These are phyloP conservation scores for Eunapius fragilis DNA, from an alignment of 37 sponge, comb jelly and placozoan species.

Conservation along the genomic window DNA sequence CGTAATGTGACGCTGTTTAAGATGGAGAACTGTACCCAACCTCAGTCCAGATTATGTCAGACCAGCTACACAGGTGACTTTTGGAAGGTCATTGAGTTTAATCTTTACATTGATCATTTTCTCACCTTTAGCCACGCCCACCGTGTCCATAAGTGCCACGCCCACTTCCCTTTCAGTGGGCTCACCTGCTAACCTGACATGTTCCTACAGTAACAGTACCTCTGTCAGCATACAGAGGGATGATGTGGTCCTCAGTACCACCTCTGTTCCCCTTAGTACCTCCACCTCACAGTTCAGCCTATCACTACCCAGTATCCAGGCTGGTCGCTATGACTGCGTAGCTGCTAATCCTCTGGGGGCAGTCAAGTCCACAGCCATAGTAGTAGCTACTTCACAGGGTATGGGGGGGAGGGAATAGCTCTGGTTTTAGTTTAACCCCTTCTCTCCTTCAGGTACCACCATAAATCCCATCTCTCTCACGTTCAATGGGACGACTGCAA, in stretches of 20 bases:
- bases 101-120: no score
- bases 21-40: no score
- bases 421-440: background rate
- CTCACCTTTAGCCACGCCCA: background rate
- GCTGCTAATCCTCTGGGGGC: conserved; percentile 8
- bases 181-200: background rate
- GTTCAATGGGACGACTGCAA: background rate
- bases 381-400: background rate
- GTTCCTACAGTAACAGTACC: conserved; percentile 1
- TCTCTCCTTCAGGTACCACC: background rate
- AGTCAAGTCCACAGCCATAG: background rate
- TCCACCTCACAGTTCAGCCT: background rate
- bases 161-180: background rate
- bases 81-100: no score
- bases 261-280: background rate
- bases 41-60: no score
- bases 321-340: conserved; percentile 10
- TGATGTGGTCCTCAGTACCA: background rate
- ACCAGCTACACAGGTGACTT: no score
- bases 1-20: no score
- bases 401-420: no score
- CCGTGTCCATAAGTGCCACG: background rate
- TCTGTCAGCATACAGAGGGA: background rate
- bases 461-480: background rate
- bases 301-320: background rate